Percentiles rank a stretch among this genome's conserved stretches.
These are phyloP conservation scores for Catocala sponsa DNA, from an alignment of 2,888 invertebrate species.

Conservation along the genomic window DNA sequence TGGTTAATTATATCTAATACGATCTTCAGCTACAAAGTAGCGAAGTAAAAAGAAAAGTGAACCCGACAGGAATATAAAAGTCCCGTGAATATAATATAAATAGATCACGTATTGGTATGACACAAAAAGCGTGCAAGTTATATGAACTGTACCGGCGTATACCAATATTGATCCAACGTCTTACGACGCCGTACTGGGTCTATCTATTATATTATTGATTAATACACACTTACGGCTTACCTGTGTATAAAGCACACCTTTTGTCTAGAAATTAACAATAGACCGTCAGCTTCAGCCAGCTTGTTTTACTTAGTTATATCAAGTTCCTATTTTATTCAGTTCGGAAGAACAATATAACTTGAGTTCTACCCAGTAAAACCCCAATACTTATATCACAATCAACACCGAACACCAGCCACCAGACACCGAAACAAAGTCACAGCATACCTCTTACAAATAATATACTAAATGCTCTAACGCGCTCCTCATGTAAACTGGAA, in stretches of 20 bases:
- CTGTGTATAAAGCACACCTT: conserved; percentile 11
- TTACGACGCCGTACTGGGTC: conserved; percentile 47
- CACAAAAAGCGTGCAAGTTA: conserved; percentile 30
- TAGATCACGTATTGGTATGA: conserved; percentile 19
- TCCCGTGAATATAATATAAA: conserved; percentile 9
- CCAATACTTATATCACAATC: no score
- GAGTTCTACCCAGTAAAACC: no score
- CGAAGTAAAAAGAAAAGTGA: conserved; percentile 4
- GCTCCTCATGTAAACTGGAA: no score
- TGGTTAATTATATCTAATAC: background rate
- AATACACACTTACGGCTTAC: conserved; percentile 25
- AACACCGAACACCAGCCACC: no score
- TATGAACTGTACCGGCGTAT: conserved; percentile 35
- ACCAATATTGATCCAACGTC: conserved; percentile 69
- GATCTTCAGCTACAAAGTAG: background rate
- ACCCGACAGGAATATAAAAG: conserved; percentile 10
- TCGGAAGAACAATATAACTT: background rate
- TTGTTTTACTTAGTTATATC: no score
- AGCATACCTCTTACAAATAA: no score
- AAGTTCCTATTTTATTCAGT: background rate
- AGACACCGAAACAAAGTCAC: no score
- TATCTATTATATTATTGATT: conserved; percentile 49
- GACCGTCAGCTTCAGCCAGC: no score
- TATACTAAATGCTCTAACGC: no score
- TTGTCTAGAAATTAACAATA: conserved; percentile 15